Evolutionary conservation across 2,888 invertebrate species (phyloP).

Genomic region (Aricia artaxerxes): DNA sequence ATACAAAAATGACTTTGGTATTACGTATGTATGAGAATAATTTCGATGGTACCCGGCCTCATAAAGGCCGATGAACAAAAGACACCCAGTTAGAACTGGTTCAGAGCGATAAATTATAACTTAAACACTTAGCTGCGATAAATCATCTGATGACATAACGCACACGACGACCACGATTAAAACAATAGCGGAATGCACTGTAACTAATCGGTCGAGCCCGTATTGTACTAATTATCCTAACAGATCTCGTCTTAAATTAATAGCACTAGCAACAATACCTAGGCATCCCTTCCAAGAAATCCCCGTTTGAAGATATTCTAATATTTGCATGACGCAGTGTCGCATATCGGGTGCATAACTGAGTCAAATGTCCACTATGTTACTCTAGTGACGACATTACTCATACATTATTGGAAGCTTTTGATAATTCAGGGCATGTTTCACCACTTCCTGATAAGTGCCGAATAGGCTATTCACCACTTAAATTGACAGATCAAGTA

Average conservation of each 20-base stretch:
- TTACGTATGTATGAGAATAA: no score
- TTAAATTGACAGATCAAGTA: no score
- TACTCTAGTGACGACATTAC: background rate
- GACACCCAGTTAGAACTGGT: background rate
- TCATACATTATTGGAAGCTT: background rate
- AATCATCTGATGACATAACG: constrained; percentile 32
- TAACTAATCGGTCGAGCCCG: constrained; percentile 48
- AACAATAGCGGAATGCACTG: constrained; percentile 32
- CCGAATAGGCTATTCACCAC: no score
- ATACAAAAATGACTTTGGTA: no score
- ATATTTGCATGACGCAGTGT: constrained; percentile 27
- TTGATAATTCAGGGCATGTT: background rate
- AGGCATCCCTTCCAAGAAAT: constrained; percentile 43
- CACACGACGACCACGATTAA: constrained; percentile 32
- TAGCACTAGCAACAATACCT: constrained; percentile 50
- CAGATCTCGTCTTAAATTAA: constrained; percentile 50
- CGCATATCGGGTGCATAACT: background rate
- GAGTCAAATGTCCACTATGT: constrained; percentile 13
- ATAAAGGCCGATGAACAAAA: background rate
- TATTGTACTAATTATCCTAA: constrained; percentile 55
- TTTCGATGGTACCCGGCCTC: no score
- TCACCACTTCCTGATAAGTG: no score
- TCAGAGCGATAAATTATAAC: constrained; percentile 43
- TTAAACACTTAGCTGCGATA: constrained; percentile 24
- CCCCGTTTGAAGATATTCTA: constrained; percentile 32